Percentiles rank a stretch among this genome's conserved stretches.
Conservation (phyloP, 2,888 invertebrate genomes). For the Tethea ocularis region DNA sequence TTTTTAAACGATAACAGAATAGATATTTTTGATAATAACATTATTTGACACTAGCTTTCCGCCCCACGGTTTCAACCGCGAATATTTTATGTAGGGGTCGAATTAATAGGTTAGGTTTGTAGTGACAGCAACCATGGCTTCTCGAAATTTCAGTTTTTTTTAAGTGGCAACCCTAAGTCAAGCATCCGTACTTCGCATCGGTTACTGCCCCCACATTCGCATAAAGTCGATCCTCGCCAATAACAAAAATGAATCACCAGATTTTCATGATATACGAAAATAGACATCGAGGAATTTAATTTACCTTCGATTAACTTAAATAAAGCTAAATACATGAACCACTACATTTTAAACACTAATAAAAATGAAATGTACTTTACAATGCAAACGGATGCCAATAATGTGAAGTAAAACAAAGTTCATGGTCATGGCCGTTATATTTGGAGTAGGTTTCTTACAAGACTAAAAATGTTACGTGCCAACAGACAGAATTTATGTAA, state of each 20-base stretch:
- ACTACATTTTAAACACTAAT: no score
- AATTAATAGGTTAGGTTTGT: no score
- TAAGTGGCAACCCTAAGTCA: constrained; percentile 25
- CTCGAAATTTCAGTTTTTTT: background rate
- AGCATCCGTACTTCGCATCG: constrained; percentile 24
- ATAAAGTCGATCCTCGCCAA: constrained; percentile 23
- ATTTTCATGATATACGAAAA: constrained; percentile 22
- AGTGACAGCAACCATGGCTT: background rate
- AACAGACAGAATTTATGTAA: no score
- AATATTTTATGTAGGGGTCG: no score
- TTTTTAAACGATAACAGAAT: no score
- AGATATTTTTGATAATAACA: no score
- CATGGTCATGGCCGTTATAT: background rate
- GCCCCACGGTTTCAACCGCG: no score
- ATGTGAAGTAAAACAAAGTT: background rate
- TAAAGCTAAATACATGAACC: background rate
- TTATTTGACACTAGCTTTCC: no score
- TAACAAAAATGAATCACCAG: constrained; percentile 41
- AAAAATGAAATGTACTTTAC: no score
- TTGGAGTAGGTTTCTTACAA: background rate
- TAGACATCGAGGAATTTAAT: constrained; percentile 18
- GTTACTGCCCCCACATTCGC: constrained; percentile 22
- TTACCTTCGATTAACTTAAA: constrained; percentile 29
- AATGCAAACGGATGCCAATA: background rate
- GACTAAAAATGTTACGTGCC: background rate